Percentiles rank a stretch among this genome's conserved stretches.
Conservation (phyloP, 1,140 invertebrate species). For the Neodiprion fabricii region DNA sequence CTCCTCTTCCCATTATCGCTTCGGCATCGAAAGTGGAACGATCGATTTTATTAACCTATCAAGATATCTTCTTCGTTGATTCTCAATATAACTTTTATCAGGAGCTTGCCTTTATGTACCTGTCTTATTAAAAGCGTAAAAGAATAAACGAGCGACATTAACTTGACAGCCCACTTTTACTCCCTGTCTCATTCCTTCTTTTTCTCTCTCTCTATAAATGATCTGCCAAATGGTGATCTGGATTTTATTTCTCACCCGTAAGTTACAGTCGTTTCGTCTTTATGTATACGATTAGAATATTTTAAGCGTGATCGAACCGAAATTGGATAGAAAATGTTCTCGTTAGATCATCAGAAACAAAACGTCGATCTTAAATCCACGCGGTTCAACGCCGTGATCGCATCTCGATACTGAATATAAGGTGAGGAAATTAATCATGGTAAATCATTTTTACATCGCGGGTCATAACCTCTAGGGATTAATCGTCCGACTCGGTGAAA, state of each 20-base stretch:
- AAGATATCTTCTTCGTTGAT: background rate
- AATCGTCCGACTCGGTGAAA: constrained; percentile 56
- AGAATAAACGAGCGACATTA: background rate
- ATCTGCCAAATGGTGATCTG: background rate
- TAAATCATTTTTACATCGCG: background rate
- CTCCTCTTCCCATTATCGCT: no score
- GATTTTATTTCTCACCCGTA: background rate
- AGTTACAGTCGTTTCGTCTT: background rate
- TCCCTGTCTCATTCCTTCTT: background rate
- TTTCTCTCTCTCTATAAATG: background rate
- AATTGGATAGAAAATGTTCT: no score
- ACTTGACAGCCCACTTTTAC: background rate
- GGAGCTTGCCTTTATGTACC: background rate
- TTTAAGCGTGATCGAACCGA: no score
- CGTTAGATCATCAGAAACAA: no score
- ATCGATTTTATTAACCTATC: background rate
- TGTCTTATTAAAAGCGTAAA: constrained; percentile 4
- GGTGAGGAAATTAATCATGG: background rate
- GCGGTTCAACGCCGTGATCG: background rate
- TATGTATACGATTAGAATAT: no score
- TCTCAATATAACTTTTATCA: background rate
- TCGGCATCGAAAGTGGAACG: background rate
- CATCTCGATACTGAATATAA: background rate
- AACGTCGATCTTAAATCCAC: background rate
- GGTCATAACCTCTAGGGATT: background rate